These are phyloP conservation scores for Polylopha cassiicola DNA, from an alignment of 2,888 invertebrate species.

Conservation along the genomic window DNA sequence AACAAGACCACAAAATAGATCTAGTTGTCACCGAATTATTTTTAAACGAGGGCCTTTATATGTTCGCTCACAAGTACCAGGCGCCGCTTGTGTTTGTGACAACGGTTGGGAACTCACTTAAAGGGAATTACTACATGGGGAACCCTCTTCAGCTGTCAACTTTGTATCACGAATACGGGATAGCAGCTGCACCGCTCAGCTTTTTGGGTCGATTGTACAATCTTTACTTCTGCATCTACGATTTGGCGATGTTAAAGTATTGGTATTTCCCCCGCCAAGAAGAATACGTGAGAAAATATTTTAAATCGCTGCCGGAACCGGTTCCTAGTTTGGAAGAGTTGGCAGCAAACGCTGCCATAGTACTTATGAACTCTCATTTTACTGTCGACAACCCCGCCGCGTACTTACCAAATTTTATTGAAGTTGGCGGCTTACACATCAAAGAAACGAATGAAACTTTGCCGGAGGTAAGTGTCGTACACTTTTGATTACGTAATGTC, in stretches of 20 bases:
- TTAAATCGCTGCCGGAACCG: constrained; percentile 23
- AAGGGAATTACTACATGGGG: constrained; percentile 21
- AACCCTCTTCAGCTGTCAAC: constrained; percentile 27
- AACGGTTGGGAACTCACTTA: constrained; percentile 25
- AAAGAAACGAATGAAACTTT: constrained; percentile 15
- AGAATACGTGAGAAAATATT: constrained; percentile 30
- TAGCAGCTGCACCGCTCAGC: constrained; percentile 12
- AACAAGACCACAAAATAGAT: constrained; percentile 24
- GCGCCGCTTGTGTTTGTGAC: constrained; percentile 24
- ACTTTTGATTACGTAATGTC: too few relatives aligned
- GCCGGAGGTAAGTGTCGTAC: constrained; percentile 9
- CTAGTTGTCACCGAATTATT: constrained; percentile 24
- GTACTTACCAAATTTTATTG: constrained; percentile 52
- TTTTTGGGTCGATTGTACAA: constrained; percentile 24
- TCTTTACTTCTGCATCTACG: constrained; percentile 11
- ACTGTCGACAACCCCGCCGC: constrained; percentile 42
- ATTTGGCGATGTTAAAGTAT: constrained; percentile 17
- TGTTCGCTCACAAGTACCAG: constrained; percentile 27
- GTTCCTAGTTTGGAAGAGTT: constrained; percentile 28
- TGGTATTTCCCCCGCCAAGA: constrained; percentile 25
- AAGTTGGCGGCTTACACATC: constrained; percentile 48
- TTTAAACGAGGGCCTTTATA: constrained; percentile 25
- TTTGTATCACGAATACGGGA: constrained; percentile 23
- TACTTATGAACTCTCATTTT: constrained; percentile 49
- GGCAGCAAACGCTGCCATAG: constrained; percentile 34